Evolutionary conservation across 2,888 invertebrate genomes (phyloP).

Genomic region (Diaphora mendica): DNA sequence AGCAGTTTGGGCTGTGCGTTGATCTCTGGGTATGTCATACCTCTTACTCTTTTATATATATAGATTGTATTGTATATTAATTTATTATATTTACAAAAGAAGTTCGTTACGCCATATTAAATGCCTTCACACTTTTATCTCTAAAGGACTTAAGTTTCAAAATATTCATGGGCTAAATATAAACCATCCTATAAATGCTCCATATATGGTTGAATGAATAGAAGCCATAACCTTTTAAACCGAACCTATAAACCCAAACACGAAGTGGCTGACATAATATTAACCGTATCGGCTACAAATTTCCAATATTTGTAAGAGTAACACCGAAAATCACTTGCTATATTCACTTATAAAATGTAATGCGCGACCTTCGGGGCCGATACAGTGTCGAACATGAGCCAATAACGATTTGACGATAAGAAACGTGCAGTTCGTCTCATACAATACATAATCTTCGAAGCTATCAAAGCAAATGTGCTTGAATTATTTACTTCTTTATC

Average conservation of each 20-base stretch:
- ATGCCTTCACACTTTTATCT: too few relatives aligned
- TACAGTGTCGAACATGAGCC: constrained; percentile 25
- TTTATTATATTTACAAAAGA: too few relatives aligned
- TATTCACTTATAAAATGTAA: constrained; percentile 16
- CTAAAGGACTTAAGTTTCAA: not conserved
- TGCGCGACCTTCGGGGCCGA: constrained; percentile 14
- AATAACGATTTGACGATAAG: constrained; percentile 41
- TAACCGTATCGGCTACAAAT: constrained; percentile 31
- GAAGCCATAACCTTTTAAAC: not conserved
- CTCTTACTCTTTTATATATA: too few relatives aligned
- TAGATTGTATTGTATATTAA: too few relatives aligned
- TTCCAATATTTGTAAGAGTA: constrained; percentile 29
- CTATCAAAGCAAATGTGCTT: constrained; percentile 14
- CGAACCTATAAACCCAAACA: not conserved
- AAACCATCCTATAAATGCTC: not conserved
- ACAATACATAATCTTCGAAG: constrained; percentile 32
- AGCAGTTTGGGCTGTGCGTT: too few relatives aligned
- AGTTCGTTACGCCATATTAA: too few relatives aligned
- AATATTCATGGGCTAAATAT: not conserved
- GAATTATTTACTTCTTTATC: constrained; percentile 1
- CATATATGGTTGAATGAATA: too few relatives aligned
- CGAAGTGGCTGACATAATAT: constrained; percentile 27
- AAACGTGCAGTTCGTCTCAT: constrained; percentile 29
- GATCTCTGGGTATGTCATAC: too few relatives aligned
- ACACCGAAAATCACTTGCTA: constrained; percentile 19